These are phyloP conservation scores for Petromus typicus DNA, from an alignment of 2,113 vertebrate species.

Conservation along the genomic window DNA sequence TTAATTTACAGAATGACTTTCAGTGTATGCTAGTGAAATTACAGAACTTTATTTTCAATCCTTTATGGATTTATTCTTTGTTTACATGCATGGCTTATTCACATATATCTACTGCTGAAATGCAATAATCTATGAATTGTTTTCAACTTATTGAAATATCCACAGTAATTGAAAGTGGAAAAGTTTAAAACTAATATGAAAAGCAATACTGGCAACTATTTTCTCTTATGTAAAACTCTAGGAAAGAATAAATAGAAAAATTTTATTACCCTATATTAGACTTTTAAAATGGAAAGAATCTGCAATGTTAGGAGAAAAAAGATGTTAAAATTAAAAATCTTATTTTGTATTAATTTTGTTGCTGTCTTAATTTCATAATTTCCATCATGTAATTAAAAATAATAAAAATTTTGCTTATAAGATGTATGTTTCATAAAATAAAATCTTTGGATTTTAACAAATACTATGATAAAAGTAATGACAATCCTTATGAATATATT, in stretches of 20 bases:
- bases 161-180: slow-evolving; percentile 41
- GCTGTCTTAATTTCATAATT: slow-evolving; percentile 14
- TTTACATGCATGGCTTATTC: slow-evolving; percentile 48
- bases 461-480: not conserved
- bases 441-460: not conserved
- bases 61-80: slow-evolving; percentile 18
- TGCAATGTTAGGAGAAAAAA: not conserved
- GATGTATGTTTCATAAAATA: not conserved
- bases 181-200: slow-evolving; percentile 66
- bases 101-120: slow-evolving; percentile 38
- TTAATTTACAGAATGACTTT: slow-evolving; percentile 48
- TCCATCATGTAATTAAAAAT: not conserved
- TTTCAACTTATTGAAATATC: slow-evolving; percentile 60
- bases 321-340: not conserved
- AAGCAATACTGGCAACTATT: slow-evolving; percentile 54
- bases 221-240: slow-evolving; percentile 30
- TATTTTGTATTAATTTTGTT: not conserved
- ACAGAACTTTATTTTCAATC: not conserved
- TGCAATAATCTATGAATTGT: not conserved
- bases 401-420: slow-evolving; percentile 7
- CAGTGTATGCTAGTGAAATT: slow-evolving; percentile 19
- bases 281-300: slow-evolving; percentile 60
- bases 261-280: not conserved
- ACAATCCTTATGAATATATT: not conserved
- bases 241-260: not conserved